Conservation (phyloP, 2,113 vertebrate species). For the Leucosticte australis region DNA sequence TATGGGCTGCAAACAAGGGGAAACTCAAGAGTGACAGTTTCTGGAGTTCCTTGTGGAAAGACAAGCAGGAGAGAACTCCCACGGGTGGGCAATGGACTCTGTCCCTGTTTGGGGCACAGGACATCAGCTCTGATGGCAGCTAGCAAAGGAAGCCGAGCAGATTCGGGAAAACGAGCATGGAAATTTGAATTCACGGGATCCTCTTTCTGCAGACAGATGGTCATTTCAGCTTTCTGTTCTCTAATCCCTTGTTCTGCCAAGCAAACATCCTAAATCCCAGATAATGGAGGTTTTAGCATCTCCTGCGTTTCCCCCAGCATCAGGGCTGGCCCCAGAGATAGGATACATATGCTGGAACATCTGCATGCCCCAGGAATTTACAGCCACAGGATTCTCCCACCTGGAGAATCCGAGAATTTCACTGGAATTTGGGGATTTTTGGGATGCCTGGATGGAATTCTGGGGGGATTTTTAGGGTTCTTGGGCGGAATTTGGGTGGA, state of each 20-base stretch:
- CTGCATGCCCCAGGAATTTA: constrained; percentile 55
- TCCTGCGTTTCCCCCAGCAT: constrained; percentile 74
- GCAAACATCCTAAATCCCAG: constrained; percentile 83
- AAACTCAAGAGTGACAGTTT: not conserved
- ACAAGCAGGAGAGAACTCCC: not conserved
- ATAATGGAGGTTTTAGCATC: constrained; percentile 84
- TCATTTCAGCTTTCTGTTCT: constrained; percentile 77
- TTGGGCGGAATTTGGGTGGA: too few relatives aligned
- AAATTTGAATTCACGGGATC: constrained; percentile 55
- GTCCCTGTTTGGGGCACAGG: not conserved
- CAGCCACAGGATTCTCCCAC: not conserved
- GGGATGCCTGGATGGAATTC: too few relatives aligned
- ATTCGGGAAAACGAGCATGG: constrained; percentile 13
- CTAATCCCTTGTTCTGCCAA: constrained; percentile 81
- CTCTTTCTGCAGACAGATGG: constrained; percentile 79
- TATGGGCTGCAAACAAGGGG: not conserved
- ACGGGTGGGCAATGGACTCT: not conserved
- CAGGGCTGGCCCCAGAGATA: constrained; percentile 74
- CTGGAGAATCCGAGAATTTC: not conserved
- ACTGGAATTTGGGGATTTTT: too few relatives aligned
- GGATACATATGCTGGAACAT: constrained; percentile 82
- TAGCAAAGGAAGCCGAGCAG: not conserved
- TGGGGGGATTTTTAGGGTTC: too few relatives aligned
- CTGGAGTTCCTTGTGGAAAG: not conserved
- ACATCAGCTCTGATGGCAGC: not conserved